These are phyloP conservation scores for Etheostoma spectabile DNA, from an alignment of 2,113 vertebrate genomes.

Conservation along the genomic window DNA sequence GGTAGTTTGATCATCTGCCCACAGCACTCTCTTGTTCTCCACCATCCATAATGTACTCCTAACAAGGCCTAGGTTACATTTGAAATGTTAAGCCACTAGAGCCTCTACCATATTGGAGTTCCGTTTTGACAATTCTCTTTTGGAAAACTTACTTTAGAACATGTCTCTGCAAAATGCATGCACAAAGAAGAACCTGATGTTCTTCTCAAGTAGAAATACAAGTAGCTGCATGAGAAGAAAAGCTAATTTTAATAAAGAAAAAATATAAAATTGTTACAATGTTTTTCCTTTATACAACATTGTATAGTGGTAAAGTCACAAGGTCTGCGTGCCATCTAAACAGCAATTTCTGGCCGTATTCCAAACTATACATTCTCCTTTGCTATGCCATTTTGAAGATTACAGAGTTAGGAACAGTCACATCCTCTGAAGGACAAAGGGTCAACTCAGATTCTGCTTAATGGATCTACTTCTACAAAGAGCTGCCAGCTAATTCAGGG, in stretches of 20 bases:
- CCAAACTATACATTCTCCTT: background rate
- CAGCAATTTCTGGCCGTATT: background rate
- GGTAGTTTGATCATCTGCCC: background rate
- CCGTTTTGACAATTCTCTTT: background rate
- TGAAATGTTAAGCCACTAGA: no score
- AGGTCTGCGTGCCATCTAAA: background rate
- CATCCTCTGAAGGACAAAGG: conserved; percentile 45
- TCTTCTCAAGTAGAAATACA: background rate
- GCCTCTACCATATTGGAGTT: background rate
- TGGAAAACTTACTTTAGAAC: background rate
- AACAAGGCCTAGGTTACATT: background rate
- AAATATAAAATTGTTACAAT: background rate
- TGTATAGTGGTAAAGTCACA: background rate
- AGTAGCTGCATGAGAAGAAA: background rate
- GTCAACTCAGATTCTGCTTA: conserved; percentile 33
- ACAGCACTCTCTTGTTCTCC: background rate
- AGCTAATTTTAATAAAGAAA: background rate
- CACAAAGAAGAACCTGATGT: no score
- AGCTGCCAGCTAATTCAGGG: conserved; percentile 30
- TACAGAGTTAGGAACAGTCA: conserved; percentile 10
- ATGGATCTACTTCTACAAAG: conserved; percentile 35
- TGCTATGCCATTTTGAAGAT: conserved; percentile 28
- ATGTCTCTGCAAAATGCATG: no score
- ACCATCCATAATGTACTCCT: background rate
- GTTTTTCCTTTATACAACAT: no score